Conservation (phyloP, 2,113 vertebrate genomes). For the Gavialis gangeticus region DNA sequence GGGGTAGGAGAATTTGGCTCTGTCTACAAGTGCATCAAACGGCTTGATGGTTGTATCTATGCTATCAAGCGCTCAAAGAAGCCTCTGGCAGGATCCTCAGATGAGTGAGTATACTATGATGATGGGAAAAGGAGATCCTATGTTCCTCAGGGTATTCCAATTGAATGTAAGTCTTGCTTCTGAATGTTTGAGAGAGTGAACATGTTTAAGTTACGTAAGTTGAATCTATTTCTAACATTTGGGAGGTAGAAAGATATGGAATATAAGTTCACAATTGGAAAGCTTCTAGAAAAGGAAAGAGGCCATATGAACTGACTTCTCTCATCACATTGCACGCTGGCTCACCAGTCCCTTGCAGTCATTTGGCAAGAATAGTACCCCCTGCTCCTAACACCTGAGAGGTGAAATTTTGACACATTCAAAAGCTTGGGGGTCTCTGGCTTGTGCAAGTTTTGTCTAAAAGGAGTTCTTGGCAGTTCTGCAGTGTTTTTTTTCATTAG, state of each 20-base stretch:
- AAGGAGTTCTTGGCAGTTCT: background rate
- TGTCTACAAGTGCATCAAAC: slow-evolving; percentile 96
- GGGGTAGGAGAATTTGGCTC: slow-evolving; percentile 94
- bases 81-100: slow-evolving; percentile 86
- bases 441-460: background rate
- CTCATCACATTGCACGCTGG: background rate
- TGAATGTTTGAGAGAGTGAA: background rate
- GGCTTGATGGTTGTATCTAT: slow-evolving; percentile 95
- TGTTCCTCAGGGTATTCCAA: slow-evolving; percentile 1
- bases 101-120: slow-evolving; percentile 89
- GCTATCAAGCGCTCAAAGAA: slow-evolving; percentile 92
- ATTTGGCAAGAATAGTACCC: background rate
- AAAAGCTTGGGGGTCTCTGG: background rate
- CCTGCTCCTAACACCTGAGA: background rate
- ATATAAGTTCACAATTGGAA: background rate
- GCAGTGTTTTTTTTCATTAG: background rate
- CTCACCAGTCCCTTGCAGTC: background rate
- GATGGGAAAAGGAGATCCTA: background rate
- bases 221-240: background rate
- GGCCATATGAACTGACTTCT: background rate
- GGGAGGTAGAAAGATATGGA: background rate
- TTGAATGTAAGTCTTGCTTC: background rate
- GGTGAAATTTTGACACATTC: background rate
- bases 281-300: background rate
- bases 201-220: no score